Evolutionary conservation across 2,797 vertebrate species (phyloP), one percentile per base, ranked within the genome.

Genomic region (Moxostoma hubbsi): DNA sequence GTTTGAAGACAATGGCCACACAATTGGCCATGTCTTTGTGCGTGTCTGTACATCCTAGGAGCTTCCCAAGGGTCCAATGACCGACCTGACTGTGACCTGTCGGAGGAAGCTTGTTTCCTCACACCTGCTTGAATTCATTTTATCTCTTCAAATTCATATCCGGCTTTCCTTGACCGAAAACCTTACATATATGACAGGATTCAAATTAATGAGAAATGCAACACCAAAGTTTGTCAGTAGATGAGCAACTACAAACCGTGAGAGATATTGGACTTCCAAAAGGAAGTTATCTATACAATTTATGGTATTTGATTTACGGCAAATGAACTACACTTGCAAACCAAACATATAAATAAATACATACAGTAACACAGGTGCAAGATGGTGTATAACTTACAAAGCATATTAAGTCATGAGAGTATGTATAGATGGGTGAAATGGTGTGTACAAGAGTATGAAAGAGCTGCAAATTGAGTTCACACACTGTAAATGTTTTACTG

Each of bases 1-100:
- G 65, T 78, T 88, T 89, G 85, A 88, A 89, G 59, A 87, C 88
- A 89, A 89, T 87, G 89, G 82, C 84, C 88, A 84, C 51, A 91
- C 89, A 86, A 92, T 89, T 89, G 89, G 73, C 83, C 82, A 81
- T 82, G 86, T 75, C 66, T 88, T 80, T 83, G 73, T 83, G 84
- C 6, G 47, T 85, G 82, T 87, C 77, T 85, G 79, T 72, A 80
- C 81, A 80, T 81, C 84, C 49, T 85, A 79, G 74, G 85, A 85
- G 45, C 15, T 63, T 79, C 65, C 58, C 51, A 57, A 45, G n/a
- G 10, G 43, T 13, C 69, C 45, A 5, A 50, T 54, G 18, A 64
- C 6, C 9, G 13, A 61, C 75, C 51, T 77, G n/a, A 73, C 9
- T 65, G 13, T 18, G 9, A 15, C 9, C 36, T 61, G 5, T 54